These are phyloP conservation scores for Leptinotarsa undecemlineata DNA, from an alignment of 1,140 invertebrate genomes.

Conservation along the genomic window DNA sequence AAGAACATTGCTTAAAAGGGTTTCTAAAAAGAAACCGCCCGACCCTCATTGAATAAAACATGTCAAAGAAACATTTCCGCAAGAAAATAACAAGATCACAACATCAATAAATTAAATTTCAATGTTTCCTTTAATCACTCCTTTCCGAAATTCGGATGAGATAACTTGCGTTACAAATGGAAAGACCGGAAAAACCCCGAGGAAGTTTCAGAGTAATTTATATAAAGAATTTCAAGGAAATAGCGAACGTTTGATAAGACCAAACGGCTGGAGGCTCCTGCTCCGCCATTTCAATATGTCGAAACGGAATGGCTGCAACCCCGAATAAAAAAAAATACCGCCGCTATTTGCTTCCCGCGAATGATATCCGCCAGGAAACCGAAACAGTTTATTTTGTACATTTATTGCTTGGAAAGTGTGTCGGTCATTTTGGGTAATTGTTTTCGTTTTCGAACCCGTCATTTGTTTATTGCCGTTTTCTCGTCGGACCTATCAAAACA, in stretches of 20 bases:
- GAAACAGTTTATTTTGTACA: neutral
- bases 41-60: neutral
- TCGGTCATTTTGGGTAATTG: conserved; percentile 5
- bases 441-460: neutral
- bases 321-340: neutral
- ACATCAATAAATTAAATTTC: neutral
- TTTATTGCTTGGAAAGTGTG: neutral
- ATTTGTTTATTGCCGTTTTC: neutral
- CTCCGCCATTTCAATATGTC: conserved; percentile 5
- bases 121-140: neutral
- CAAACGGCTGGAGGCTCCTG: neutral
- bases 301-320: neutral
- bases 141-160: neutral
- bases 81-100: neutral
- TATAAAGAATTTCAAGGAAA: neutral
- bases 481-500: conserved; percentile 5
- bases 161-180: neutral
- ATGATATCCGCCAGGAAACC: too few relatives aligned
- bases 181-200: neutral
- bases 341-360: too few relatives aligned
- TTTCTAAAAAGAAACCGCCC: too few relatives aligned
- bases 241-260: neutral
- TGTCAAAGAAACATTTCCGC: neutral
- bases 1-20: too few relatives aligned
- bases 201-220: conserved; percentile 1